A percentile compares a stretch with the other conserved stretches of the same genome.
Conservation (phyloP, 2,113 vertebrate genomes). For the Engystomops pustulosus region DNA sequence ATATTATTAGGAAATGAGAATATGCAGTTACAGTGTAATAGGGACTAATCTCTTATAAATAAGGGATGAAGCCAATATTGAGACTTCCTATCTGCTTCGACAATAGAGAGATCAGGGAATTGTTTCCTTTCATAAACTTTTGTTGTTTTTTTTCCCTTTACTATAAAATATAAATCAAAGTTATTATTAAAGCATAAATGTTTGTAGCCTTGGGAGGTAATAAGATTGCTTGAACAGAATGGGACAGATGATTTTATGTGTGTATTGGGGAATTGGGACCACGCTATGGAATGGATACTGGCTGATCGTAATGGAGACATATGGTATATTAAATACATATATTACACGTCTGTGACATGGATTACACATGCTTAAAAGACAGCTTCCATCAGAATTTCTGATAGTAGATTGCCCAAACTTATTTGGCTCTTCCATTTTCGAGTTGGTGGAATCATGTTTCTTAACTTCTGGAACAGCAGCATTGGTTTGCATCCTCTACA, state of each 20-base stretch:
- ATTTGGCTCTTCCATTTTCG: no score
- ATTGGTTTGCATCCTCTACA: no score
- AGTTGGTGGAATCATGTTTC: no score
- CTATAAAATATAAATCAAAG: conserved; percentile 26
- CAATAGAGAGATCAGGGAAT: background rate
- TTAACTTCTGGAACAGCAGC: no score
- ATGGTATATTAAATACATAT: background rate
- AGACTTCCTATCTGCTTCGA: background rate
- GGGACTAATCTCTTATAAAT: background rate
- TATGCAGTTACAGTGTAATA: no score
- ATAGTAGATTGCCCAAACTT: no score
- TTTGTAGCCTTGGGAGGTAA: background rate
- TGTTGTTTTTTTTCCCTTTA: conserved; percentile 7
- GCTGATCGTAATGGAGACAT: background rate
- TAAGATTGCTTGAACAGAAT: background rate
- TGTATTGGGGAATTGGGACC: background rate
- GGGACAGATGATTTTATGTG: background rate
- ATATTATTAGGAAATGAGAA: background rate
- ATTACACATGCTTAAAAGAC: no score
- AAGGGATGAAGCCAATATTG: background rate
- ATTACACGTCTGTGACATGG: background rate
- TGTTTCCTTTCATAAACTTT: background rate
- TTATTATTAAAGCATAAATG: conserved; percentile 15
- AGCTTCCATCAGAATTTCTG: no score
- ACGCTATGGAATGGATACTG: no score